Percentiles rank a stretch among this genome's conserved stretches.
Evolutionary conservation across 2,888 invertebrate genomes (phyloP).

Genomic region (Pandemis corylana): DNA sequence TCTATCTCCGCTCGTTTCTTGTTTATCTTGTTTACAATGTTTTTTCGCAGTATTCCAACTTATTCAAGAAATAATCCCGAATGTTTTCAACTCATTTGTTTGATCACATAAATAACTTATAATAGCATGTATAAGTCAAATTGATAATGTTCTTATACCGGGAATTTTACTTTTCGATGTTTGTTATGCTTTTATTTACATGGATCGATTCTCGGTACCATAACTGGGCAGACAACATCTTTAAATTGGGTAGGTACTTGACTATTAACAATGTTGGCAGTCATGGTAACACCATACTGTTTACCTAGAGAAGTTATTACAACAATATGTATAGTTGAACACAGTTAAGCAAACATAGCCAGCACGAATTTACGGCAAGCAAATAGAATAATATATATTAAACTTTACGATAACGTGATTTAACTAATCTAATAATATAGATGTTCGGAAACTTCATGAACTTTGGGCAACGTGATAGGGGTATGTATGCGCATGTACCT

Average conservation of each 20-base stretch:
- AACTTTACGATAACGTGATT: background rate
- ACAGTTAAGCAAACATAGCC: conserved; percentile 4
- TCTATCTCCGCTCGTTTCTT: background rate
- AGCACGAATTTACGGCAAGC: background rate
- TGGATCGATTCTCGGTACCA: no score
- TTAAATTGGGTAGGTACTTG: background rate
- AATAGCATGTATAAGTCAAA: no score
- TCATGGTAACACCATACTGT: background rate
- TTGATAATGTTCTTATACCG: no score
- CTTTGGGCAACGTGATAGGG: no score
- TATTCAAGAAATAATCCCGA: background rate
- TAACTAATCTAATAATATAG: background rate
- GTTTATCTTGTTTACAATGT: background rate
- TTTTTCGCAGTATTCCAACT: background rate
- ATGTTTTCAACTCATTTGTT: background rate
- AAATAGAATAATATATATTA: conserved; percentile 1
- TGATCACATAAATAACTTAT: background rate
- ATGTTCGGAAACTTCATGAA: no score
- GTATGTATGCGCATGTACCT: no score
- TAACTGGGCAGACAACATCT: background rate
- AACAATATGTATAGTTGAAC: no score
- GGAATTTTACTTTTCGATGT: no score
- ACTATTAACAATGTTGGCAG: background rate
- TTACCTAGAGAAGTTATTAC: background rate
- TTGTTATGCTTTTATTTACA: no score